Base-by-base conservation (phyloP, 1,140 invertebrate species). In the Triops cancriformis region DNA sequence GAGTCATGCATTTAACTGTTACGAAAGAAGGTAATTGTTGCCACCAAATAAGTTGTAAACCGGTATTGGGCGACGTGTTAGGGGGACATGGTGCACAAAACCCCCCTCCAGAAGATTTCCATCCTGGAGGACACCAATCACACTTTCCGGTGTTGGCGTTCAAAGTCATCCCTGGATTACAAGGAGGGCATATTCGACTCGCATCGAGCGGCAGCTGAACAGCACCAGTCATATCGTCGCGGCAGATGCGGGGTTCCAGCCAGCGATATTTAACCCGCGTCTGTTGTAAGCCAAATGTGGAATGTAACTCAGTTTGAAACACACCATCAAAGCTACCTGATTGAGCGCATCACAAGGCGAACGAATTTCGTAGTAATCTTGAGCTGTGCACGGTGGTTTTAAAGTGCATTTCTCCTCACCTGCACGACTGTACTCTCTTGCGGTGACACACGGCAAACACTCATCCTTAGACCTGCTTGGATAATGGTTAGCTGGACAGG, bases 141-240 rank as follows among this genome's bases (percentile, higher is more conserved):
- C 78, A 82, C 74, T 80, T 76, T 82, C 85, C 79, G 80, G 82
- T 77, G 12, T 81, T 80, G 31, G 28, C 42, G 42, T 42, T 79
- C 80, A 78, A 84, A 43, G 86, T 84, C 85, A 88, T 89, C 51
- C 89, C 89, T 14, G 87, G 85, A 80, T 88, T 89, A 81, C 89
- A 90, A 1, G 87, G 85, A 0, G 87, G 87, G 81, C 88, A 89
- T 4, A 82, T 80, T 74, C 82, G 81, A 27, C 83, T 81, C 5
- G 82, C 78, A 64, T 9, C 23, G 51, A 23, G 51, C 9, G 87
- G 88, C 0, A 89, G 81, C 1, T 82, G 77, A 5, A 83, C 85
- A 0, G 86, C 83, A 0, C 80, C 82, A 10, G 81, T 78, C 10
- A 85, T 42, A 74, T 85, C 83, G 37, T 85, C 84, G 12, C 84